Base-by-base conservation (phyloP, 2,888 invertebrate species). In the Morpho achilles region DNA sequence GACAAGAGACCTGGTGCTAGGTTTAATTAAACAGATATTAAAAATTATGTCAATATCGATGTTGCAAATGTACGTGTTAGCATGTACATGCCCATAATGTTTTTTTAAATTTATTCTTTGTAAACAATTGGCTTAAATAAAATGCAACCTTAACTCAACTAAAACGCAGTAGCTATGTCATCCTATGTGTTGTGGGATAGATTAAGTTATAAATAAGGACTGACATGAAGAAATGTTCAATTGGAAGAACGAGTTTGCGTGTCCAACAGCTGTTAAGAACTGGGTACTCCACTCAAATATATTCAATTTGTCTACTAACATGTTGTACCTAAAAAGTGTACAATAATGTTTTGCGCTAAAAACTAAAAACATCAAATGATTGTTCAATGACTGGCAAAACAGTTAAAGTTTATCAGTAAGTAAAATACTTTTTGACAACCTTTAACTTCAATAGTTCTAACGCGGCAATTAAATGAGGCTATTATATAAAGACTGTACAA, bases 181-280 rank as follows among this genome's bases (percentile, higher is more conserved):
- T 42, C 50, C 39, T 47, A 52, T 54, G 54, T 57, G 58, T 69
- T 69, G n/a, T 64, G 69, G 64, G 56, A 69, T 65, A 63, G 68
- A 68, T 59, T 66, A 56, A 45, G 63, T 68, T 67, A 72, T 69
- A 68, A 74, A 72, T 79, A 75, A 72, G 65, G 67, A 62, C 69
- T 74, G 72, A 75, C 76, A 72, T 71, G 72, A 60, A 71, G 72
- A 72, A 77, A 79, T 80, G 72, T 68, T 69, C 65, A 67, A 62
- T 62, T 66, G 63, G 71, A 66, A 72, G 72, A 67, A 69, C 64
- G 64, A 68, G 66, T 72, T 78, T 69, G 76, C 78, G 72, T 79
- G 75, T 66, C 68, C 60, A 64, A 23, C 64, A 66, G 65, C 67
- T 70, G 69, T 74, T 73, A 71, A 66, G 65, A 53, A 70, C 68